phyloP scores from a whole-genome alignment of 1,140 invertebrate species.

The Drosophila setifemur region DNA sequence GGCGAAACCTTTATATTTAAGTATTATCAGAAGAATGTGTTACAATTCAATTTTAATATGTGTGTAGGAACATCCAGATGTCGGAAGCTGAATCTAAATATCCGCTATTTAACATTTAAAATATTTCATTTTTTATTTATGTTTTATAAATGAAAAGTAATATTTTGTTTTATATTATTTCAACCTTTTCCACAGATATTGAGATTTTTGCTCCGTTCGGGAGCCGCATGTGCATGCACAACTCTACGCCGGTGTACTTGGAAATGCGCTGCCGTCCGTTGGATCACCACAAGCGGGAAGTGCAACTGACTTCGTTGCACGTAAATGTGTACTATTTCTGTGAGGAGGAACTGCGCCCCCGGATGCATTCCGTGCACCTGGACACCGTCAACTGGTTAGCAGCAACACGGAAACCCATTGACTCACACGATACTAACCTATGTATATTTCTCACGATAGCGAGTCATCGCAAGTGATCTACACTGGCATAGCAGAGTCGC shows the following conservation, averaged over 20 bases:
- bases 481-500: constrained; percentile 66
- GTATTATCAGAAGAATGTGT: too few relatives aligned
- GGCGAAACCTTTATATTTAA: too few relatives aligned
- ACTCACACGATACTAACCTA: background rate
- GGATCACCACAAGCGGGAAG: constrained; percentile 62
- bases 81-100: too few relatives aligned
- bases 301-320: constrained; percentile 63
- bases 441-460: constrained; percentile 18
- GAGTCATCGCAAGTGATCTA: constrained; percentile 57
- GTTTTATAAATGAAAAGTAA: too few relatives aligned
- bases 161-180: too few relatives aligned
- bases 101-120: too few relatives aligned
- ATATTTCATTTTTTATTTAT: too few relatives aligned
- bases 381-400: constrained; percentile 71
- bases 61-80: too few relatives aligned
- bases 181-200: constrained; percentile 34
- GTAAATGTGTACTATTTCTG: constrained; percentile 78
- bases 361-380: constrained; percentile 72
- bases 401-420: background rate
- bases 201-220: constrained; percentile 53
- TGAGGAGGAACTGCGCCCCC: constrained; percentile 66
- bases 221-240: constrained; percentile 71
- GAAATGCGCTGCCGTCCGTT: constrained; percentile 66
- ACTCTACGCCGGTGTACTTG: constrained; percentile 74
- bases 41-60: too few relatives aligned